Evolutionary conservation across 2,797 vertebrate species (phyloP).

Genomic region (Gallinago stenura): DNA sequence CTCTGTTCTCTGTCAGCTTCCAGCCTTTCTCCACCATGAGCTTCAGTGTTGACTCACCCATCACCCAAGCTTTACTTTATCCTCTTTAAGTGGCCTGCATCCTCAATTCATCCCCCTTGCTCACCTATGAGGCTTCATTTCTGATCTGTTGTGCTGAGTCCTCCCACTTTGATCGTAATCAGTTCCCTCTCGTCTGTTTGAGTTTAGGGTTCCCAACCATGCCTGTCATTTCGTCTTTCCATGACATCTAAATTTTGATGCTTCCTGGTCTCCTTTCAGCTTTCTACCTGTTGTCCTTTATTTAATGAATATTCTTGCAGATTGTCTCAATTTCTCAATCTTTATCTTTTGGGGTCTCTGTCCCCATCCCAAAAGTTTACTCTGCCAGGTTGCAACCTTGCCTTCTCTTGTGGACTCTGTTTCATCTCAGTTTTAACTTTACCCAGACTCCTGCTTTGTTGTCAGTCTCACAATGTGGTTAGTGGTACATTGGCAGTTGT

Average conservation of each 20-base stretch:
- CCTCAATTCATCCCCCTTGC: not conserved
- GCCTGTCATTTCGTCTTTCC: not conserved
- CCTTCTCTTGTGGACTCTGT: not conserved
- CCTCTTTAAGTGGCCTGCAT: not conserved
- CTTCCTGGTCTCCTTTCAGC: not conserved
- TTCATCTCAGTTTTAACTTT: not conserved
- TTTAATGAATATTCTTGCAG: not conserved
- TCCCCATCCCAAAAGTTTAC: not conserved
- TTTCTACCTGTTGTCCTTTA: not conserved
- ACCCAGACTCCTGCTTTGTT: not conserved
- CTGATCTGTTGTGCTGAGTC: not conserved
- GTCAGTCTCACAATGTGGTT: not conserved
- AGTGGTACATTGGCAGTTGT: not conserved
- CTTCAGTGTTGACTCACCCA: not conserved
- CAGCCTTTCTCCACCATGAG: not conserved
- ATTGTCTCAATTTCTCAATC: not conserved
- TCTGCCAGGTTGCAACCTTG: not conserved
- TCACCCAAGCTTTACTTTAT: not conserved
- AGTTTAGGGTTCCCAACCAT: not conserved
- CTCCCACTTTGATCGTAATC: not conserved
- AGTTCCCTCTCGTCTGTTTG: not conserved
- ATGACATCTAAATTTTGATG: not conserved
- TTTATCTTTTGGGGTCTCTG: not conserved
- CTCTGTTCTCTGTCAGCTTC: not conserved
- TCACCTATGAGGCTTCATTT: not conserved